Percentiles rank a stretch among this genome's conserved stretches.
Evolutionary conservation across 2,113 vertebrate genomes (phyloP).

Genomic region (Ameiurus melas): DNA sequence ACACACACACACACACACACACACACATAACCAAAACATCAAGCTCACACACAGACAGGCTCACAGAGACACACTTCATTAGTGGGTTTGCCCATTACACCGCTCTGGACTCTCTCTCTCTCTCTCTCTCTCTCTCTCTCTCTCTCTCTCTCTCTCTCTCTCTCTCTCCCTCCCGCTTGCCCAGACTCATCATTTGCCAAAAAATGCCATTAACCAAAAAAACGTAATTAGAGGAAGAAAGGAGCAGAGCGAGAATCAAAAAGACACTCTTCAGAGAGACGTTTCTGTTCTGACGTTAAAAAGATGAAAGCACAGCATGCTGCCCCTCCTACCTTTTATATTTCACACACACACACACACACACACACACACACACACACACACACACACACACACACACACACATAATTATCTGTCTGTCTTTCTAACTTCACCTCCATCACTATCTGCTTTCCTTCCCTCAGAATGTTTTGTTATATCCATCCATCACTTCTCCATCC

Average conservation of each 20-base stretch:
- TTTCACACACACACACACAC: background rate
- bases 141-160: slow-evolving; percentile 20
- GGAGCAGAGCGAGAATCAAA: slow-evolving; percentile 43
- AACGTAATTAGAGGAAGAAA: slow-evolving; percentile 69
- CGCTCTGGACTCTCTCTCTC: background rate
- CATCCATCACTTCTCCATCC: background rate
- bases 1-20: slow-evolving; percentile 24
- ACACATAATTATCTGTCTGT: background rate
- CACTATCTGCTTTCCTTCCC: background rate
- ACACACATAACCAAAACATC: background rate
- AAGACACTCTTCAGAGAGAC: slow-evolving; percentile 35
- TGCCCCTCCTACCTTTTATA: slow-evolving; percentile 17
- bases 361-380: slow-evolving; percentile 9
- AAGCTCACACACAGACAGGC: background rate
- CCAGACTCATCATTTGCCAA: slow-evolving; percentile 62
- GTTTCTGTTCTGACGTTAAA: slow-evolving; percentile 24
- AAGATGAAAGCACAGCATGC: background rate
- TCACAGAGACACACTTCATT: slow-evolving; percentile 67
- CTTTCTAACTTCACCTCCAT: background rate
- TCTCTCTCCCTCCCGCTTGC: slow-evolving; percentile 43
- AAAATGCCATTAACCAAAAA: slow-evolving; percentile 63
- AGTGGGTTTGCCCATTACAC: slow-evolving; percentile 53
- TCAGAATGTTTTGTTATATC: background rate
- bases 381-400: background rate
- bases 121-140: background rate